phyloP scores from a whole-genome alignment of 2,888 invertebrate species.

The Brenthis ino region DNA sequence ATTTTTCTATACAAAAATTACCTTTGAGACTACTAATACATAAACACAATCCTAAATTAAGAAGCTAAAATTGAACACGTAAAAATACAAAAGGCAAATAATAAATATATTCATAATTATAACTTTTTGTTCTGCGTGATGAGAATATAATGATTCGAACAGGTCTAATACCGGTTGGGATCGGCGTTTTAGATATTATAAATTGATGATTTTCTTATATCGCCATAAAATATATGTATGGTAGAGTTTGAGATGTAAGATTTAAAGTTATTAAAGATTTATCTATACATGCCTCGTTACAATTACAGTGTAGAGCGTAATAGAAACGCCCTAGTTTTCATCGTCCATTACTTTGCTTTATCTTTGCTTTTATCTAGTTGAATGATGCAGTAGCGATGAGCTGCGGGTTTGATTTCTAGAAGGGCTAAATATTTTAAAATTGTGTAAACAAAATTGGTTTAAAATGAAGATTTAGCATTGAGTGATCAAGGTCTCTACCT shows the following conservation, averaged over 20 bases:
- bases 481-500: too few species aligned
- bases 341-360: background rate
- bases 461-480: too few species aligned
- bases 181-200: conserved; percentile 27
- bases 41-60: conserved; percentile 12
- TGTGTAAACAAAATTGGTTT: too few species aligned
- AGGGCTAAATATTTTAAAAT: too few species aligned
- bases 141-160: conserved; percentile 43
- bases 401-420: too few species aligned
- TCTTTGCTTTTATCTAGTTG: conserved; percentile 3
- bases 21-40: background rate
- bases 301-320: conserved; percentile 2
- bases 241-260: background rate
- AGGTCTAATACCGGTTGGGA: conserved; percentile 38
- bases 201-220: conserved; percentile 30
- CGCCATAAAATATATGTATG: conserved; percentile 3
- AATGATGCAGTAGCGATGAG: background rate
- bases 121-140: conserved; percentile 41
- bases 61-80: conserved; percentile 7
- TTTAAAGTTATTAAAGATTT: too few species aligned
- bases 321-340: conserved; percentile 5
- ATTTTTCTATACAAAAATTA: too few species aligned
- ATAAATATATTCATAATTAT: conserved; percentile 36
- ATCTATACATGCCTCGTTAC: conserved; percentile 2
- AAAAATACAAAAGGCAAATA: conserved; percentile 26